Conservation (phyloP, 2,797 vertebrate species). For the Arremon brunneinucha region DNA sequence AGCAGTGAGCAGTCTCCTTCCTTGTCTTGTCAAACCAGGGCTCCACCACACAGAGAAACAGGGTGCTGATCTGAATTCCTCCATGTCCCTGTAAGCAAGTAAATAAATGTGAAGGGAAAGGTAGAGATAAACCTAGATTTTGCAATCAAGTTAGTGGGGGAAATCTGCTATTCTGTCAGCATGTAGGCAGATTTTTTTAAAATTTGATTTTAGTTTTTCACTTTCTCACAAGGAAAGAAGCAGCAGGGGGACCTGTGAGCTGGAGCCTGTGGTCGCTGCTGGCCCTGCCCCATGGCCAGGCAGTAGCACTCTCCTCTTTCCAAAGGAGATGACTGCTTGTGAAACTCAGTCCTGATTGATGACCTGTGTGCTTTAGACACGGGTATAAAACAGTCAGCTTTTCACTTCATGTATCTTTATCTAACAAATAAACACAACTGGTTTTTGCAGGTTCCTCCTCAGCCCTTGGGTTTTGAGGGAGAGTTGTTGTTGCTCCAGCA, state of each 20-base stretch:
- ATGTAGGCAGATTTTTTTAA: accelerated
- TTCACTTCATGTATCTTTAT: conserved; percentile 3
- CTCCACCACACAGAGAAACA: background rate
- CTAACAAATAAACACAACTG: background rate
- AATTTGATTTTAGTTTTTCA: background rate
- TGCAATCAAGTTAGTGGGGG: background rate
- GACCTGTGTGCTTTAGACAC: accelerated
- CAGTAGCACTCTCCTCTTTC: background rate
- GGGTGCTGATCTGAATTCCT: background rate
- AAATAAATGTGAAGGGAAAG: background rate
- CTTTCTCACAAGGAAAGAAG: background rate
- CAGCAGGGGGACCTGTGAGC: background rate
- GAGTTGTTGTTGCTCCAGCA: background rate
- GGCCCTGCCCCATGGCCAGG: background rate
- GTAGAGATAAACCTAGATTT: background rate
- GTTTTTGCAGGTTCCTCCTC: background rate
- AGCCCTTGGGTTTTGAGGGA: background rate
- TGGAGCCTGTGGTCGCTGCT: background rate
- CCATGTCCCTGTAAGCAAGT: background rate
- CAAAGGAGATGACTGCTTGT: background rate
- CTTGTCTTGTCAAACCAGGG: background rate
- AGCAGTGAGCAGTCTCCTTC: background rate
- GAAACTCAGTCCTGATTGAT: background rate
- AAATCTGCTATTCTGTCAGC: background rate
- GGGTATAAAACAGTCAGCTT: accelerated